Evolutionary conservation across 2,113 vertebrate genomes (phyloP).

Genomic region (Nanorana parkeri): DNA sequence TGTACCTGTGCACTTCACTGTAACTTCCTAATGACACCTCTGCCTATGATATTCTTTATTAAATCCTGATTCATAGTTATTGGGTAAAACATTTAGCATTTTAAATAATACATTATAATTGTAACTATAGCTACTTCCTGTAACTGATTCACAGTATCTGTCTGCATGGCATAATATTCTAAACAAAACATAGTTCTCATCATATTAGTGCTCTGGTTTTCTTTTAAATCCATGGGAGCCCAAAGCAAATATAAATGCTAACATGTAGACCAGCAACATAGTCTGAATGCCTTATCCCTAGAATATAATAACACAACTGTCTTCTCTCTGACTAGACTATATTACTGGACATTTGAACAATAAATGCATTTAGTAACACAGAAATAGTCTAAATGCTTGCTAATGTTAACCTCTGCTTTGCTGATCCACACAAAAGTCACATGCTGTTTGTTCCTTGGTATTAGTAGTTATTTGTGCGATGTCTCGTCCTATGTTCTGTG

Average conservation of each 20-base stretch:
- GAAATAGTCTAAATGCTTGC: conserved; percentile 11
- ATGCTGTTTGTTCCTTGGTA: neutral
- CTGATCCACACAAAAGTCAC: neutral
- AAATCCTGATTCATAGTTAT: too few relatives aligned
- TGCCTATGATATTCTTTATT: too few relatives aligned
- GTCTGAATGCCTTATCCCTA: neutral
- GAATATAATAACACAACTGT: neutral
- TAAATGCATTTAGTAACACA: neutral
- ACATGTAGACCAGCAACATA: neutral
- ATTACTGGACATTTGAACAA: neutral
- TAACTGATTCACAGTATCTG: too few relatives aligned
- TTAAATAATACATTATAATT: too few relatives aligned
- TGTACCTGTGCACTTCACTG: too few relatives aligned
- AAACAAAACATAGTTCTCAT: too few relatives aligned
- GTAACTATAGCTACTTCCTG: too few relatives aligned
- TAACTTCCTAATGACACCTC: too few relatives aligned
- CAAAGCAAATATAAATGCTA: neutral
- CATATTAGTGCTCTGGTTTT: neutral
- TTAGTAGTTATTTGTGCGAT: neutral
- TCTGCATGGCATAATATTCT: too few relatives aligned
- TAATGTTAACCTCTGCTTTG: neutral
- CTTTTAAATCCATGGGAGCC: neutral
- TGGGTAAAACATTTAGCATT: too few relatives aligned
- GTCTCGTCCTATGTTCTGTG: too few relatives aligned
- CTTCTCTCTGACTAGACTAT: neutral